Evolutionary conservation across 2,797 vertebrate species (phyloP), one percentile per base, ranked within the genome.

Genomic region (Corythornis leucogaster): DNA sequence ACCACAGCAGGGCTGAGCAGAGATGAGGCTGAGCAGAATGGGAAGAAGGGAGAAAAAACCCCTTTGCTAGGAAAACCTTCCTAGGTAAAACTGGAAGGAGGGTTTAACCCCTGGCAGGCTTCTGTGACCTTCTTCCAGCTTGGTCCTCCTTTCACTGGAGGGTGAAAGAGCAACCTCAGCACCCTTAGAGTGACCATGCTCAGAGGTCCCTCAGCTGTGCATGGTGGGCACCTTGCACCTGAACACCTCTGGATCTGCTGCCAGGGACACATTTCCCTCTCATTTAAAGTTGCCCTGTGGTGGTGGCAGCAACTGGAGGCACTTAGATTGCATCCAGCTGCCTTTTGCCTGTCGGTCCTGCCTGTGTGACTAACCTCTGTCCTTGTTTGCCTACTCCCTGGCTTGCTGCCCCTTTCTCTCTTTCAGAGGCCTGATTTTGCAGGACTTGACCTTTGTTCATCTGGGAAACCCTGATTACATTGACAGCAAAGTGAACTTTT

Each of bases 391-490:
- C 54, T 81, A 15, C 24, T 95, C 83, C 62, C 75, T 88, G 87
- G 58, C 89, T 79, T 30, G 15, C 75, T 85, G 30, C 40, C 63
- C 80, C 67, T 48, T 48, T 40, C 71, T 70, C 48, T 85, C 48
- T 84, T 90, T 19, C 94, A 99, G 99, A 95, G 99, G 99, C 93
- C 98, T 99, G 66, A 99, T 99, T 89, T 98, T 99, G 70, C 99
- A 99, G 97, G 99, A 99, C 95, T 93, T 99, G 97, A 99, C 99
- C 64, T 99, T 99, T 40, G 99, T 99, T 63, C 99, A 99, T 96
- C 97, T 99, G 90, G 99, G 99, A 61, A 99, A 99, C 97, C 99
- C 99, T 0, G 99, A 99, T 96, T 98, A 99, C 88, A 98, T 99
- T 2, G 99, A 99, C 0, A 98, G 98, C 73, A 99, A 99, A 96